Evolutionary conservation across 2,888 invertebrate genomes (phyloP).

Genomic region (Mythimna ferrago): DNA sequence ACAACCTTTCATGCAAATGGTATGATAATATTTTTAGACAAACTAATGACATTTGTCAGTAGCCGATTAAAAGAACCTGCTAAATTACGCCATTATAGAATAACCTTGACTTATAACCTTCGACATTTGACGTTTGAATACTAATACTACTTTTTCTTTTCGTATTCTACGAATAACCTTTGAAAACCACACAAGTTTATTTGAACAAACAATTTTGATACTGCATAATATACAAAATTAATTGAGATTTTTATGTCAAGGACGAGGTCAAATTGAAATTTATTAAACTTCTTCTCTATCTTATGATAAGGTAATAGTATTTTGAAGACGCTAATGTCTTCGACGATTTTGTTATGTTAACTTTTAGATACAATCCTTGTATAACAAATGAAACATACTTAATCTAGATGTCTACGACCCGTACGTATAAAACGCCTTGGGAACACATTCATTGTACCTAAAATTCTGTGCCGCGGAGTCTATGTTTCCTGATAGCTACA

Average conservation of each 20-base stretch:
- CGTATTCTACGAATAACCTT: conserved; percentile 23
- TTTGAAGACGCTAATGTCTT: neutral
- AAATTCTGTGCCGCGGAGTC: too few relatives aligned
- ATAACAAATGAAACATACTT: too few relatives aligned
- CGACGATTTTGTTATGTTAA: too few relatives aligned
- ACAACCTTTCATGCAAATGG: conserved; percentile 22
- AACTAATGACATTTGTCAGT: conserved; percentile 23
- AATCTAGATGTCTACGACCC: too few relatives aligned
- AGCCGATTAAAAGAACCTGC: conserved; percentile 16
- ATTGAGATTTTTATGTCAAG: conserved; percentile 14
- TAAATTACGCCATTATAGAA: conserved; percentile 13
- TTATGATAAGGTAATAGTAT: conserved; percentile 16
- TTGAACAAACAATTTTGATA: conserved; percentile 20
- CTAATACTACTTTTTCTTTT: conserved; percentile 28
- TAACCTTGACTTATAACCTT: conserved; percentile 46
- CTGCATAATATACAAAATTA: conserved; percentile 7
- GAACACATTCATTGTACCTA: too few relatives aligned
- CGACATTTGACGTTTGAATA: conserved; percentile 45
- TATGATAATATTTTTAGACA: neutral
- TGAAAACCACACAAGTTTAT: conserved; percentile 32
- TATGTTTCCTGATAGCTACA: too few relatives aligned
- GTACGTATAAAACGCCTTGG: too few relatives aligned
- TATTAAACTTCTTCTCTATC: neutral
- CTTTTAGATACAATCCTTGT: too few relatives aligned
- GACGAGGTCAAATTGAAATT: conserved; percentile 20